Conservation (phyloP, 2,888 invertebrate genomes). For the Mechanitis messenoides region DNA sequence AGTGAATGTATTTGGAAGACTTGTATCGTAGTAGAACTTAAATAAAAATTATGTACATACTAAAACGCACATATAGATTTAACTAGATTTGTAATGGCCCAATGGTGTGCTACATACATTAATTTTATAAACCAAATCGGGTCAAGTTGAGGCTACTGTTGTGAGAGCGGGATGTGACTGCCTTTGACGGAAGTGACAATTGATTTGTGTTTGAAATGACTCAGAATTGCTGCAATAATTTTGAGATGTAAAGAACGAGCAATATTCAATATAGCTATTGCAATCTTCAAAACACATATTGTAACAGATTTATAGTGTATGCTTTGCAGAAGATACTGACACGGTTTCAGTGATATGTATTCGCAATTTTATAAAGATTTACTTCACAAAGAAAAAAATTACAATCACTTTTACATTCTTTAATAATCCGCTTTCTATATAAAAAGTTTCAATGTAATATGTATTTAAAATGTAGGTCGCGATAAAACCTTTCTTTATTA, state of each 20-base stretch:
- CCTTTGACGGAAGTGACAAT: not conserved
- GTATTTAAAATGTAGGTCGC: slow-evolving; percentile 14
- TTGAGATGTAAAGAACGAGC: too few species aligned
- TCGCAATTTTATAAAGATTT: too few species aligned
- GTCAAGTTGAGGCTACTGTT: slow-evolving; percentile 1
- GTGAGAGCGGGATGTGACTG: not conserved
- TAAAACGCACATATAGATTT: not conserved
- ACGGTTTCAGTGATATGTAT: too few species aligned
- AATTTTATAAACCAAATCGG: not conserved
- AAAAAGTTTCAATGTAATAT: not conserved
- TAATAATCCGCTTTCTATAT: too few species aligned
- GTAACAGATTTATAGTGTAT: too few species aligned
- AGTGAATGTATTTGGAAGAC: too few species aligned
- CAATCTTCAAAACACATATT: too few species aligned
- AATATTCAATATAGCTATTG: too few species aligned
- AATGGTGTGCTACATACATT: not conserved
- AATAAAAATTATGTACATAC: not conserved
- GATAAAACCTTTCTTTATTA: slow-evolving; percentile 12
- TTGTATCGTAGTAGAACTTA: not conserved
- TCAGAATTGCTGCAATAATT: too few species aligned
- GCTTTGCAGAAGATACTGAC: too few species aligned
- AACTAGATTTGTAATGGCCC: not conserved
- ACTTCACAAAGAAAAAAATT: too few species aligned
- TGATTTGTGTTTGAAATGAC: not conserved
- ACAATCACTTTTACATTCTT: too few species aligned